phyloP scores from a whole-genome alignment of 2,113 vertebrate genomes.

The Eulemur macaco region DNA sequence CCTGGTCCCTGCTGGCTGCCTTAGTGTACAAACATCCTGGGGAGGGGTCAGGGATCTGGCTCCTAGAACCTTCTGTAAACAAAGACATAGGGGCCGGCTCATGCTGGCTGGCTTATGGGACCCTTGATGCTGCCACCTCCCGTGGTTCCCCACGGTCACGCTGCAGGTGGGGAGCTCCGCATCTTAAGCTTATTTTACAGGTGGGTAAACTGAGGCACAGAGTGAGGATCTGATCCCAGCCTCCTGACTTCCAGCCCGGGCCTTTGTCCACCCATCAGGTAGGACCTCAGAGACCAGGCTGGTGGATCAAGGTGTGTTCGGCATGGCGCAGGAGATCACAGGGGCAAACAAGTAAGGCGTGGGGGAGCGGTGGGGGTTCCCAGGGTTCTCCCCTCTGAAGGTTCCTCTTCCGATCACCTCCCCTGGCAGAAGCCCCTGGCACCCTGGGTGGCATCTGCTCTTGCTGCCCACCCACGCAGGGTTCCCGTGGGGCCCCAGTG shows the following conservation, averaged over 20 bases:
- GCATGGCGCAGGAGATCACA: accelerated
- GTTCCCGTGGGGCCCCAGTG: background rate
- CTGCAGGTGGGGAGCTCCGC: background rate
- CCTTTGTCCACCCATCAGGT: background rate
- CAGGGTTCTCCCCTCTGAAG: no score
- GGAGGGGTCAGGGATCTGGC: accelerated
- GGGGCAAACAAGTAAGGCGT: no score
- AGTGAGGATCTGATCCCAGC: accelerated
- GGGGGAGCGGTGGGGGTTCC: accelerated
- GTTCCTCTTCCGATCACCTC: background rate
- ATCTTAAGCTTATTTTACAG: background rate
- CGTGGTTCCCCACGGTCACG: accelerated
- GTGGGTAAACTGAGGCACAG: background rate
- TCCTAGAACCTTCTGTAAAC: background rate
- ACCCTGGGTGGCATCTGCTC: background rate
- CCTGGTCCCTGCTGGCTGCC: background rate
- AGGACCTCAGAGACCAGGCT: background rate
- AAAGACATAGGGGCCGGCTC: accelerated
- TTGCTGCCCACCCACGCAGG: accelerated
- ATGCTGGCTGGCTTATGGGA: background rate
- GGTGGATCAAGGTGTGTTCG: no score
- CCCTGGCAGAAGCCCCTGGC: background rate
- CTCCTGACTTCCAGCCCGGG: background rate
- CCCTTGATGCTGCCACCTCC: accelerated
- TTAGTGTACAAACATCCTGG: background rate